A percentile compares a stretch with the other conserved stretches of the same genome.
phyloP scores from a whole-genome alignment of 1,140 invertebrate genomes.

The Muscidifurax raptorellus region DNA sequence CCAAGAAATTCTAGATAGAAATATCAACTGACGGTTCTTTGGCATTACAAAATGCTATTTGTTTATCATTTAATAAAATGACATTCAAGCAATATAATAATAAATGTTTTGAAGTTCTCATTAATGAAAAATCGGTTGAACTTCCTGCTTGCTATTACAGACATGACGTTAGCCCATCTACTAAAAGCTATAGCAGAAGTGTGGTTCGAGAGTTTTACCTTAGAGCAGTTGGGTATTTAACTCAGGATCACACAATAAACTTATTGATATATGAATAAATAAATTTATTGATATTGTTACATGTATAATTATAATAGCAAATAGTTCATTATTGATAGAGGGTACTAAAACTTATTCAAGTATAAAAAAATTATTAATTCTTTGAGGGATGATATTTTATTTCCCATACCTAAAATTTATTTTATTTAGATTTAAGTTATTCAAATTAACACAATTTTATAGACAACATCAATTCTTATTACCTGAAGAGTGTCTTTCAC shows the following conservation, averaged over 20 bases:
- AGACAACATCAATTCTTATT: too few species aligned
- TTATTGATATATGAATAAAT: too few species aligned
- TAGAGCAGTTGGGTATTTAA: slow-evolving; percentile 11
- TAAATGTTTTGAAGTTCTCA: neutral
- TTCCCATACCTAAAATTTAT: too few species aligned
- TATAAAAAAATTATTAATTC: neutral
- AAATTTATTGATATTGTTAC: neutral
- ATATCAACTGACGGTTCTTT: slow-evolving; percentile 1
- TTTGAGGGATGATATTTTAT: too few species aligned
- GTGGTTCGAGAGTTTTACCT: neutral
- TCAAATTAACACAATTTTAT: too few species aligned
- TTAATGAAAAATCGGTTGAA: neutral
- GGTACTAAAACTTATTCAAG: too few species aligned
- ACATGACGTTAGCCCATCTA: slow-evolving; percentile 5
- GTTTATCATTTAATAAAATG: neutral
- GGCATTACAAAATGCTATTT: slow-evolving; percentile 8
- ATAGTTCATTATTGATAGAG: neutral
- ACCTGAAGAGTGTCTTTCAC: too few species aligned
- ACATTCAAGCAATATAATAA: neutral
- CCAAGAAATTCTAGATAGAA: neutral
- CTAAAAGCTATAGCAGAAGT: neutral
- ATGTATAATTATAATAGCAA: neutral
- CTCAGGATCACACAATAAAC: neutral
- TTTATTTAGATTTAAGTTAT: too few species aligned
- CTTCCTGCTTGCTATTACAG: neutral